These are phyloP conservation scores for Poecilia velifera DNA, from an alignment of 2,797 vertebrate genomes.

Conservation along the genomic window DNA sequence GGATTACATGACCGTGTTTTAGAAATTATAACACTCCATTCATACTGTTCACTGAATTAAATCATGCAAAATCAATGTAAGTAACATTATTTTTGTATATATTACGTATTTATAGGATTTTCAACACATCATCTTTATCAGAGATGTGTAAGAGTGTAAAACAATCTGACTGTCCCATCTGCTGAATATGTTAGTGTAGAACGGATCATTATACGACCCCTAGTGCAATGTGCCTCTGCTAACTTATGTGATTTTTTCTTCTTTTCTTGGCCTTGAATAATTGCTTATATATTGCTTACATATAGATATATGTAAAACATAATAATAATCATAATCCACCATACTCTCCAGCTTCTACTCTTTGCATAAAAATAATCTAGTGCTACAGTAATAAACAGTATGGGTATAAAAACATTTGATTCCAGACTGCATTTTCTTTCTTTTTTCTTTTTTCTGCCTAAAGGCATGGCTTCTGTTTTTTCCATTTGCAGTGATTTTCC, in stretches of 20 bases:
- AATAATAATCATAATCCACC: not conserved
- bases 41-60: not conserved
- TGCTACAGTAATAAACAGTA: not conserved
- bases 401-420: not conserved
- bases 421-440: not conserved
- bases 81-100: not conserved
- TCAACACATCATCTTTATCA: not conserved
- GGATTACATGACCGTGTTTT: not conserved
- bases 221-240: not conserved
- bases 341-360: not conserved
- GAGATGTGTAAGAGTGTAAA: not conserved
- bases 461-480: not conserved
- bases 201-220: not conserved
- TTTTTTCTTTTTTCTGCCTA: not conserved
- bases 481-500: not conserved
- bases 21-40: not conserved
- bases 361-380: not conserved
- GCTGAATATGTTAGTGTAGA: not conserved
- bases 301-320: too few species aligned
- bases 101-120: not conserved
- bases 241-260: not conserved
- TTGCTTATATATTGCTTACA: too few species aligned
- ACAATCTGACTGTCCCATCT: not conserved
- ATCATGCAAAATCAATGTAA: not conserved
- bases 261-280: not conserved